Evolutionary conservation across 2,888 invertebrate genomes (phyloP), one percentile per base, ranked within the genome.

Genomic region (Hedya salicella): DNA sequence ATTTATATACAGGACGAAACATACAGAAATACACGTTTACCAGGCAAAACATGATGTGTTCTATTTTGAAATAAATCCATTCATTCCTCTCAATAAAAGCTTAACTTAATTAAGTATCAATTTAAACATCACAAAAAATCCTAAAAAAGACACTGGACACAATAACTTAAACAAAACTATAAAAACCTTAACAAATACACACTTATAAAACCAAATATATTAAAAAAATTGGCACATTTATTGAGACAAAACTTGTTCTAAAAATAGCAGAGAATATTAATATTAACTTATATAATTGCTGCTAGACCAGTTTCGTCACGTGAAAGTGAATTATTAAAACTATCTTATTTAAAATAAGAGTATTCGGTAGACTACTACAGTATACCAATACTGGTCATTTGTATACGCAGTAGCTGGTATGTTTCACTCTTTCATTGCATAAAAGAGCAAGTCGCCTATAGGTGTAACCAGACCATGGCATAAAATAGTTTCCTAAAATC

Each of bases 41-140:
- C 25, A 25, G 25, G n/a, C n/a, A 9, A 32, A 9, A 11, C 32
- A 5, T 11, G n/a, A 9, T 32, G 32, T 32, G 9, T 36, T 9
- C 36, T 9, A 5, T 13, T 36, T 36, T 5, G 6, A 36, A 2
- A 36, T 36, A 0, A 8, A 5, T 1, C 2, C 9, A 11, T 9
- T 5, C 9, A 36, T 36, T 36, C 11, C 25, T 25, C 2, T 25
- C 6, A 25, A 25, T 3, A 25, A 25, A 25, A 36, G 8, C 30
- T 56, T 30, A 44, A 17, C 56, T 40, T 56, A 56, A 56, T 30
- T 56, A 56, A 56, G 56, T 56, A 44, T 17, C 56, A 42, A 56
- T 44, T 54, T 5, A n/a, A 16, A 30, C 42, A 21, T 14, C 44
- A 44, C 44, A 25, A 48, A 46, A 17, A 40, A 49, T 32, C 14